phyloP scores from a whole-genome alignment of 2,797 vertebrate species.

The Sandelia bainsii region DNA sequence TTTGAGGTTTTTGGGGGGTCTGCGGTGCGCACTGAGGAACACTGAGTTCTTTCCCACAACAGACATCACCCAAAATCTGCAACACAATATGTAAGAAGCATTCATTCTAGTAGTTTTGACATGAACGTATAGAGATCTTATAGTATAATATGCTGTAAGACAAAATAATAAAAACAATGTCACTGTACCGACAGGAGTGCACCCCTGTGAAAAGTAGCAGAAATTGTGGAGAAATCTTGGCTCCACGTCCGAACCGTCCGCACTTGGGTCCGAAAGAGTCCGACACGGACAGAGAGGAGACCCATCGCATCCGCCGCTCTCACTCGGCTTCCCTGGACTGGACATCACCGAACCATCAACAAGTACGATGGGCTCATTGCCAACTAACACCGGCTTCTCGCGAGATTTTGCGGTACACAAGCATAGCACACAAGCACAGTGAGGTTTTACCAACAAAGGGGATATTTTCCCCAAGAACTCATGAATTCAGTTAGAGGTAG shows the following conservation, averaged over 20 bases:
- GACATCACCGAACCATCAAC: background rate
- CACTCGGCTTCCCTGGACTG: background rate
- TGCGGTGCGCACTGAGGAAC: conserved; percentile 22
- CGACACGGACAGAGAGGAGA: conserved; percentile 43
- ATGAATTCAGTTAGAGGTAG: too few relatives aligned
- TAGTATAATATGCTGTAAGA: background rate
- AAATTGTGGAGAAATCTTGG: conserved; percentile 38
- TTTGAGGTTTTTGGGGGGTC: background rate
- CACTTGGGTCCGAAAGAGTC: conserved; percentile 56
- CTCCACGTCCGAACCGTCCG: conserved; percentile 48
- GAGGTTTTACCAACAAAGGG: too few relatives aligned
- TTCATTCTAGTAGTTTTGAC: background rate
- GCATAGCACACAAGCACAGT: background rate
- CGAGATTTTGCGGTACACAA: conserved; percentile 27
- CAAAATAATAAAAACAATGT: conserved; percentile 7
- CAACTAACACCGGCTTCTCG: conserved; percentile 5
- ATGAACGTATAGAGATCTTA: background rate
- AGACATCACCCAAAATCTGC: background rate
- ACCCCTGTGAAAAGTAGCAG: conserved; percentile 25
- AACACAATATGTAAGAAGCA: background rate
- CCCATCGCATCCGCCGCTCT: conserved; percentile 44
- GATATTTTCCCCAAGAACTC: too few relatives aligned
- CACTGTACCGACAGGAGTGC: conserved; percentile 48
- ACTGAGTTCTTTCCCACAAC: conserved; percentile 40
- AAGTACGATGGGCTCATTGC: rapidly evolving